A percentile compares a stretch with the other conserved stretches of the same genome.
Conservation (phyloP, 2,888 invertebrate genomes). For the Andrena hattorfiana region DNA sequence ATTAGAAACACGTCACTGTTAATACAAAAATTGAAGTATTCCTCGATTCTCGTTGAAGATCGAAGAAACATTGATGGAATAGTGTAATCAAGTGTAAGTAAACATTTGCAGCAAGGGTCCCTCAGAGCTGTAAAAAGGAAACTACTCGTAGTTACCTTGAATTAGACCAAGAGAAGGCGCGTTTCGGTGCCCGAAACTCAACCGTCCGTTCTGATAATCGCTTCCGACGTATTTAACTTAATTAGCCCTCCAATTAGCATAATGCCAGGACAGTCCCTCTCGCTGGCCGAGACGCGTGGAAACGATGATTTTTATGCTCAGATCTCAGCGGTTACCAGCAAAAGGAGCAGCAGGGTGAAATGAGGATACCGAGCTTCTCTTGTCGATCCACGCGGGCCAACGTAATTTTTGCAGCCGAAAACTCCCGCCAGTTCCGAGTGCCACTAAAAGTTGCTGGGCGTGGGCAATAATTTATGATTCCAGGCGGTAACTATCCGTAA, state of each 20-base stretch:
- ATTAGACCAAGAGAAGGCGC: constrained; percentile 1
- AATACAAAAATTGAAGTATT: background rate
- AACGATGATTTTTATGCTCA: constrained; percentile 36
- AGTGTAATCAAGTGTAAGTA: constrained; percentile 4
- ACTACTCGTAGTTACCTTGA: background rate
- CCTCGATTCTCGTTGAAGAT: background rate
- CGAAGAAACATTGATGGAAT: background rate
- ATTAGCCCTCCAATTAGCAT: constrained; percentile 36
- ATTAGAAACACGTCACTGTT: too few relatives aligned
- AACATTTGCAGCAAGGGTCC: background rate
- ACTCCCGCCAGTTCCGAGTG: constrained; percentile 64
- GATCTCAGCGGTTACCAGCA: background rate
- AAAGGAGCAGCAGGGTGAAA: background rate
- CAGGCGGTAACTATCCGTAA: constrained; percentile 82
- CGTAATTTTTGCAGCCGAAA: constrained; percentile 55
- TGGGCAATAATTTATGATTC: constrained; percentile 83
- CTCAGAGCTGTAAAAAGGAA: background rate
- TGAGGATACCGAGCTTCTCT: background rate
- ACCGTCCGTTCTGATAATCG: constrained; percentile 18
- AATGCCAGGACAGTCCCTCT: constrained; percentile 17
- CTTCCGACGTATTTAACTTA: constrained; percentile 32
- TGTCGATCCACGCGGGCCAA: constrained; percentile 21
- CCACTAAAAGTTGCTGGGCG: constrained; percentile 82
- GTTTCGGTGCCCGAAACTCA: background rate
- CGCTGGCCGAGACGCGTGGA: constrained; percentile 2